These are phyloP conservation scores for Fragum whitleyi DNA, from an alignment of 2,888 invertebrate species.

Conservation along the genomic window DNA sequence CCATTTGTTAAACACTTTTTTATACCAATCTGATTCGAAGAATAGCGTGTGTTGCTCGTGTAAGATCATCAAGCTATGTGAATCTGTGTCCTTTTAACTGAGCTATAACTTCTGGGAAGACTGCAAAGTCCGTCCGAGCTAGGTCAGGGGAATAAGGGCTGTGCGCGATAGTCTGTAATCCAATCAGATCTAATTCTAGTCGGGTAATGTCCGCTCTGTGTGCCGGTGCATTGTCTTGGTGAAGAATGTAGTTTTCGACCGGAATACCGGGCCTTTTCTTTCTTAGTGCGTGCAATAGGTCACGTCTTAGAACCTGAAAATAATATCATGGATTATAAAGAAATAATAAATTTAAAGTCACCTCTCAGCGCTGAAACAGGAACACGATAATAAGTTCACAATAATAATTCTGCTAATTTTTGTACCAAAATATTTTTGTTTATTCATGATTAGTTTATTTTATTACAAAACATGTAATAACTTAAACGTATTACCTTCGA, in stretches of 20 bases:
- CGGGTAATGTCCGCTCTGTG: neutral
- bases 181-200: neutral
- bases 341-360: no score
- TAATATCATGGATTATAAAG: neutral
- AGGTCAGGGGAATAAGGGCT: neutral
- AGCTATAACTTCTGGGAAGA: neutral
- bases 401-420: no score
- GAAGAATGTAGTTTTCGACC: no score
- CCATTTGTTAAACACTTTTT: constrained; percentile 9
- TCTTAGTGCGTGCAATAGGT: neutral
- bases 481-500: neutral
- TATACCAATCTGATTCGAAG: neutral
- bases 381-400: no score
- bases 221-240: no score
- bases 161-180: neutral
- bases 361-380: no score
- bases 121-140: neutral
- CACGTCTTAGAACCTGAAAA: neutral
- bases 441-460: no score
- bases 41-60: neutral
- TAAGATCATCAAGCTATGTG: no score
- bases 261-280: no score
- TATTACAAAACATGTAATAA: no score
- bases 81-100: no score
- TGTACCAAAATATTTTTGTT: no score